phyloP scores from a whole-genome alignment of 30 jellyfish, hydroid and myxozoan genomes.

The Hydractinia symbiolongicarpus region DNA sequence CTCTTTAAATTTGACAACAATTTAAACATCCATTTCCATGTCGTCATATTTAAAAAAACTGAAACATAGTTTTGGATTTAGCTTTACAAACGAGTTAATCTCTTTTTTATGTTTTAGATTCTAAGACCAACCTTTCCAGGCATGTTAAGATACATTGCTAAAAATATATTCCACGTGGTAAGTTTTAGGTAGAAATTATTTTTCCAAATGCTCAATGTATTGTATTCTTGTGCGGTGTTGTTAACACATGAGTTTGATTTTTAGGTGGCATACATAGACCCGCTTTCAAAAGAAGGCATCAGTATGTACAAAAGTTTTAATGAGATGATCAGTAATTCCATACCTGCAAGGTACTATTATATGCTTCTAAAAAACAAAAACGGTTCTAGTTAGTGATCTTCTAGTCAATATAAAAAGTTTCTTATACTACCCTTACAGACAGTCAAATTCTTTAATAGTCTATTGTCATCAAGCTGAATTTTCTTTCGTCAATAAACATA shows the following conservation, averaged over 20 bases:
- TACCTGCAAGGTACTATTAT: constrained; percentile 63
- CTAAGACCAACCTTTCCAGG: constrained; percentile 96
- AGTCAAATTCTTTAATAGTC: too few relatives aligned
- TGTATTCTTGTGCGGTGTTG: neutral
- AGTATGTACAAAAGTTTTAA: constrained; percentile 28
- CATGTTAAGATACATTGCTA: constrained; percentile 89
- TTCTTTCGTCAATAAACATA: too few relatives aligned
- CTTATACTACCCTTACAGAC: too few relatives aligned
- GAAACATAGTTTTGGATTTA: neutral
- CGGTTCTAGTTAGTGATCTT: too few relatives aligned
- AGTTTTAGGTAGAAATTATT: neutral
- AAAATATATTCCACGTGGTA: constrained; percentile 81
- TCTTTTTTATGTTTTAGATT: constrained; percentile 33
- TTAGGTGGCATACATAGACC: constrained; percentile 62
- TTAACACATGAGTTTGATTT: neutral
- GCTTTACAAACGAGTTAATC: neutral
- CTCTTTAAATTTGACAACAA: too few relatives aligned
- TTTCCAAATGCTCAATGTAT: neutral
- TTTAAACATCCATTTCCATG: too few relatives aligned
- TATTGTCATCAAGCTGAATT: too few relatives aligned
- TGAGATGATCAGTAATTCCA: constrained; percentile 55
- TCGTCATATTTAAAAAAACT: neutral
- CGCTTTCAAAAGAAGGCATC: constrained; percentile 46
- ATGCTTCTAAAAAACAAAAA: neutral
- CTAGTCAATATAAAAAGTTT: too few relatives aligned